phyloP scores from a whole-genome alignment of 1,140 invertebrate species.

The Battus philenor region DNA sequence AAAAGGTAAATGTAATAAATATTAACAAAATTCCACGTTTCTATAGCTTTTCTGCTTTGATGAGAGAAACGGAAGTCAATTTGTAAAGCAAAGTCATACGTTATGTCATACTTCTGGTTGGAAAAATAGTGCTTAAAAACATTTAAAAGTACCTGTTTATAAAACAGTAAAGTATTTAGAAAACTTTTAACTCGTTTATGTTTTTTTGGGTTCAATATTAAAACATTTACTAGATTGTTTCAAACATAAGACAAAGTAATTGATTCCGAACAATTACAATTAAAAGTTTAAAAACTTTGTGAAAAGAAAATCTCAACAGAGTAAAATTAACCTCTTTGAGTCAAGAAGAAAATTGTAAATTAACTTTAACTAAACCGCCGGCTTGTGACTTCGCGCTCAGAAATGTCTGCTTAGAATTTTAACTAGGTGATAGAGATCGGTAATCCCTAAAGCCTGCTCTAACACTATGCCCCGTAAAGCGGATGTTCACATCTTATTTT shows the following conservation, averaged over 20 bases:
- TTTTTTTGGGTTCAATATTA: too few species aligned
- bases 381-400: slow-evolving; percentile 50
- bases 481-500: slow-evolving; percentile 68
- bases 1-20: slow-evolving; percentile 36
- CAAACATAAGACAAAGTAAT: too few species aligned
- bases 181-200: too few species aligned
- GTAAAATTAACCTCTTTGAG: slow-evolving; percentile 20
- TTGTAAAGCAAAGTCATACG: slow-evolving; percentile 1
- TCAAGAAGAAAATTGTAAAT: slow-evolving; percentile 51
- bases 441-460: slow-evolving; percentile 54
- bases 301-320: too few species aligned
- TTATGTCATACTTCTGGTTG: neutral
- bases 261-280: too few species aligned
- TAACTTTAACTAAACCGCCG: slow-evolving; percentile 52
- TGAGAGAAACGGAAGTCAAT: slow-evolving; percentile 2
- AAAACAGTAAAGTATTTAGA: too few species aligned
- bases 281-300: too few species aligned
- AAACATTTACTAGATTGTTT: too few species aligned
- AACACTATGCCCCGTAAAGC: slow-evolving; percentile 60
- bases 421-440: slow-evolving; percentile 66
- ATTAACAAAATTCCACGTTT: slow-evolving; percentile 32
- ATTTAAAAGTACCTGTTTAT: too few species aligned
- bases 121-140: too few species aligned
- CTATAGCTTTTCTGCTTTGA: slow-evolving; percentile 1
- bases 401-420: slow-evolving; percentile 62